Percentiles rank a stretch among this genome's conserved stretches.
Evolutionary conservation across 2,797 vertebrate genomes (phyloP).

Genomic region (Pipistrellus pygmaeus): DNA sequence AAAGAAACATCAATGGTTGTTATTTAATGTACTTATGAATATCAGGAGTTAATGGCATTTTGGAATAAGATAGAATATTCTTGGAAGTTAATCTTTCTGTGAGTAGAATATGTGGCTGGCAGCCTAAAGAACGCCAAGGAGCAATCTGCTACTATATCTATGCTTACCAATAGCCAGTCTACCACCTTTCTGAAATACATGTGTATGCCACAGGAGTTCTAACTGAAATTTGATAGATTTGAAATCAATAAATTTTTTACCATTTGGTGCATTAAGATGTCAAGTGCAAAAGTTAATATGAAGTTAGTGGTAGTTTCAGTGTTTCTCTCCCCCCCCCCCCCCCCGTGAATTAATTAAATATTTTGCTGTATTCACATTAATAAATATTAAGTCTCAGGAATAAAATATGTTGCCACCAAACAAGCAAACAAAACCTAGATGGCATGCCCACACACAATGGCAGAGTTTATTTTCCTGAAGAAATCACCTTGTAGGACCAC

Average conservation of each 20-base stretch:
- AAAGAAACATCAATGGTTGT: conserved; percentile 74
- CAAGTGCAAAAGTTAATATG: conserved; percentile 36
- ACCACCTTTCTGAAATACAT: conserved; percentile 28
- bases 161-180: background rate
- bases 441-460: background rate
- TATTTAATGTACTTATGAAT: conserved; percentile 84
- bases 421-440: background rate
- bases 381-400: background rate
- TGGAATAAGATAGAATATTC: conserved; percentile 75
- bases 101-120: conserved; percentile 30
- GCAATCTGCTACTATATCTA: conserved; percentile 53
- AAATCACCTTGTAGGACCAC: background rate
- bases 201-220: conserved; percentile 49
- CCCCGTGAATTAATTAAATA: background rate
- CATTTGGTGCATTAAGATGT: background rate
- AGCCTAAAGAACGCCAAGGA: conserved; percentile 60
- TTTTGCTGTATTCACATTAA: background rate
- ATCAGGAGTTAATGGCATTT: conserved; percentile 76
- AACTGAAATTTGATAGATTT: conserved; percentile 68
- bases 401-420: background rate
- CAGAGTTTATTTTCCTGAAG: background rate
- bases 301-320: background rate
- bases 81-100: conserved; percentile 76
- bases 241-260: conserved; percentile 50
- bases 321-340: background rate